A percentile compares a stretch with the other conserved stretches of the same genome.
These are phyloP conservation scores for Glyptemys insculpta DNA, from an alignment of 2,797 vertebrate genomes.

Conservation along the genomic window DNA sequence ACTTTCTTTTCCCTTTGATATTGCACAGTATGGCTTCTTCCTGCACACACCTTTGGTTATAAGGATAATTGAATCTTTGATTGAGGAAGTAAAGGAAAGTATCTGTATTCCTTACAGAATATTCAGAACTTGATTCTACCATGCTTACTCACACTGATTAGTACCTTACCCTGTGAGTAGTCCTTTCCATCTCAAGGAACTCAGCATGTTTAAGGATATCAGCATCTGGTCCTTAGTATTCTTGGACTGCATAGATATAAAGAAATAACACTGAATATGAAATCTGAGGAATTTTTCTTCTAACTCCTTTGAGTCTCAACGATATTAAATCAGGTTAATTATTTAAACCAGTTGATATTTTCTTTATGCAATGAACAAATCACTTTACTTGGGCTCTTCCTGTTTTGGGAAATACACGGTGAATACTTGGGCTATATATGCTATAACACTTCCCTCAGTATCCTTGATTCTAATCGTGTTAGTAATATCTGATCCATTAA, in stretches of 20 bases:
- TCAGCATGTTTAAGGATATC: slow-evolving; percentile 48
- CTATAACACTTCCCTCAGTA: slow-evolving; percentile 58
- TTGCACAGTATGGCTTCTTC: rapidly evolving
- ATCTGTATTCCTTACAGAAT: background rate
- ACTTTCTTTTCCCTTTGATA: background rate
- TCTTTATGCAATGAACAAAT: slow-evolving; percentile 66
- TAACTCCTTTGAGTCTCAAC: slow-evolving; percentile 53
- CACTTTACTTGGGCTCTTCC: slow-evolving; percentile 59
- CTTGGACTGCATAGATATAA: background rate
- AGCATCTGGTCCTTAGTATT: slow-evolving; percentile 17
- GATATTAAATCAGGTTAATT: slow-evolving; percentile 65
- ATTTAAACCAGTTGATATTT: slow-evolving; percentile 64
- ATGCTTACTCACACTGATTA: background rate
- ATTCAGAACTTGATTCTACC: background rate
- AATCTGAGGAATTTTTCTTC: slow-evolving; percentile 43
- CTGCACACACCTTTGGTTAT: rapidly evolving
- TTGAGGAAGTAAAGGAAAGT: background rate
- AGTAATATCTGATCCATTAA: slow-evolving; percentile 68
- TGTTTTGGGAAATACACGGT: slow-evolving; percentile 32
- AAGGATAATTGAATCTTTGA: background rate
- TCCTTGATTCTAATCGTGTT: slow-evolving; percentile 69
- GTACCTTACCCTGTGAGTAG: background rate
- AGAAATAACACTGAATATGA: slow-evolving; percentile 51
- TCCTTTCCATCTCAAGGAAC: background rate
- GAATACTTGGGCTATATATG: slow-evolving; percentile 58